Percentiles rank a stretch among this genome's conserved stretches.
Conservation (phyloP, 2,797 vertebrate species). For the Podarcis lilfordi region DNA sequence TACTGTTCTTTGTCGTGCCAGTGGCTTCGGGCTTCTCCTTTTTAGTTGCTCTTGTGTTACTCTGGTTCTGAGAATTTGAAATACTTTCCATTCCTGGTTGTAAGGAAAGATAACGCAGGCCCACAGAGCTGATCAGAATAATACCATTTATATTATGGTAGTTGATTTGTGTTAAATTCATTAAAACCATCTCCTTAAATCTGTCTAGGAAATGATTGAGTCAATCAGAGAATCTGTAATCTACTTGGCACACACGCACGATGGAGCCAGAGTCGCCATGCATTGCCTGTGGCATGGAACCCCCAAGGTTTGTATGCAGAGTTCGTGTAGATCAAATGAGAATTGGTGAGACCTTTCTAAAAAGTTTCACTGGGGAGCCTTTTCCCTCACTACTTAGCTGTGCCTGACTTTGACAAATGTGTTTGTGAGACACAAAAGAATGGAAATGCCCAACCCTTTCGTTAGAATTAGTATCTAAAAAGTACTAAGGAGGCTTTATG, state of each 20-base stretch:
- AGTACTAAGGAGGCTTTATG: not conserved
- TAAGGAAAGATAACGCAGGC: not conserved
- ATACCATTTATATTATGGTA: not conserved
- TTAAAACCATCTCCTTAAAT: not conserved
- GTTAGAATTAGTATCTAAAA: not conserved
- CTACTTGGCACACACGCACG: slow-evolving; percentile 94
- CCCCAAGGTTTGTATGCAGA: slow-evolving; percentile 83
- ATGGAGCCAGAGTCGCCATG: slow-evolving; percentile 94
- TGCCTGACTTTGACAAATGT: not conserved
- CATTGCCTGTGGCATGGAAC: slow-evolving; percentile 95
- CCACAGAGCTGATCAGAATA: not conserved
- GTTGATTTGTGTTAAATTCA: not conserved
- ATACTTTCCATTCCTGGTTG: not conserved
- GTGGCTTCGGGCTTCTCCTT: too few species aligned
- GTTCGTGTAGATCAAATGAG: not conserved
- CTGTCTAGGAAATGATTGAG: slow-evolving; percentile 92
- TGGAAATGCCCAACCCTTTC: not conserved
- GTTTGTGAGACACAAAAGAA: not conserved
- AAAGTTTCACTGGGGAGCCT: not conserved
- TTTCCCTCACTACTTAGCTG: not conserved
- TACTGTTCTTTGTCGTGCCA: not conserved
- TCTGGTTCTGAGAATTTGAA: not conserved
- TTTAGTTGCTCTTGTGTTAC: not conserved
- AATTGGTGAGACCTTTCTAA: not conserved
- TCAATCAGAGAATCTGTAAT: slow-evolving; percentile 92